Conservation (phyloP, 2,113 vertebrate species). For the Potamarius usumacintae region DNA sequence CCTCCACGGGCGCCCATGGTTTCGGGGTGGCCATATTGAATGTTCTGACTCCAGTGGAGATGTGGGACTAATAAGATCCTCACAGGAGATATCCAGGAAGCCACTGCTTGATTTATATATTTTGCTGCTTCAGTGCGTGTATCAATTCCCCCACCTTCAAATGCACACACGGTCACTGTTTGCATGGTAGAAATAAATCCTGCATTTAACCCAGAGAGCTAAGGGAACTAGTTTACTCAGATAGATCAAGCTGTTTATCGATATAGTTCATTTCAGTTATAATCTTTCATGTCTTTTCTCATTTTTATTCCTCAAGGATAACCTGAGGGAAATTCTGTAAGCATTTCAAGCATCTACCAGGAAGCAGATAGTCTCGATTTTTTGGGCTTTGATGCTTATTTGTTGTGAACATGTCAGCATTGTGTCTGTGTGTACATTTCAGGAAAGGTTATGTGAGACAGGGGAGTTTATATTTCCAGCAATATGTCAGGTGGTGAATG, state of each 20-base stretch:
- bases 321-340: not conserved
- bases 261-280: not conserved
- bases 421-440: constrained; percentile 38
- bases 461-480: constrained; percentile 28
- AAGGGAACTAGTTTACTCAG: not conserved
- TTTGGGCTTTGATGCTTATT: not conserved
- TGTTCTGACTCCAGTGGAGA: constrained; percentile 39
- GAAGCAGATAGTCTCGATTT: not conserved
- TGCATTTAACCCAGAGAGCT: not conserved
- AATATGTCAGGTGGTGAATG: constrained; percentile 38
- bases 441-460: constrained; percentile 10
- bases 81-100: constrained; percentile 40
- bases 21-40: constrained; percentile 44
- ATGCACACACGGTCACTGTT: not conserved
- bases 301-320: not conserved
- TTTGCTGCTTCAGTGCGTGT: not conserved
- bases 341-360: not conserved
- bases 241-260: not conserved
- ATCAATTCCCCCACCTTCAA: not conserved
- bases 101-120: constrained; percentile 44
- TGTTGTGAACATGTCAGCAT: constrained; percentile 2
- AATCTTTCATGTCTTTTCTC: not conserved
- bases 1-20: constrained; percentile 42
- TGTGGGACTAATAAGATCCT: constrained; percentile 52
- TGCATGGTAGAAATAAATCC: not conserved